These are phyloP conservation scores for Drosophila funebris DNA, from an alignment of 1,140 invertebrate genomes.

Conservation along the genomic window DNA sequence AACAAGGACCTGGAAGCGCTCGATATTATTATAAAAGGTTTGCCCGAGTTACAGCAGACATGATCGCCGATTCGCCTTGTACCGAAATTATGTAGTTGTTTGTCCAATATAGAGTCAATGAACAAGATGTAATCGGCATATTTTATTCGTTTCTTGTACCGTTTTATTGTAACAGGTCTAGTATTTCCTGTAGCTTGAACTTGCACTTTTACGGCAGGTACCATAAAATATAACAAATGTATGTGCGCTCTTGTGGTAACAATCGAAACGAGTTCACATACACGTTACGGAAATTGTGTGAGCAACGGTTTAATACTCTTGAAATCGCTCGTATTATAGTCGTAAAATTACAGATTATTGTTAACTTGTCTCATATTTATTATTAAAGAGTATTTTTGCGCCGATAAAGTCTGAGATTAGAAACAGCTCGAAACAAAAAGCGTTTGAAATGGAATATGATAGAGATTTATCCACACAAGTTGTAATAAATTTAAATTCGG, in stretches of 20 bases:
- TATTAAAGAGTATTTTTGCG: background rate
- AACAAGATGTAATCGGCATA: slow-evolving; percentile 62
- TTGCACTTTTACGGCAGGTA: slow-evolving; percentile 72
- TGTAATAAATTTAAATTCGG: background rate
- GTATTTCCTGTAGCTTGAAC: slow-evolving; percentile 76
- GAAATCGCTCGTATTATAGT: slow-evolving; percentile 1
- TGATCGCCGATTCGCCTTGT: slow-evolving; percentile 33
- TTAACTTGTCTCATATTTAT: background rate
- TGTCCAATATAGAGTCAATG: slow-evolving; percentile 59
- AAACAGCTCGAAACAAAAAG: background rate
- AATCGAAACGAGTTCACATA: slow-evolving; percentile 79
- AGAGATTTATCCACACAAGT: too few relatives aligned
- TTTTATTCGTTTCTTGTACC: slow-evolving; percentile 32
- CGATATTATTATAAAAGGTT: slow-evolving; percentile 91
- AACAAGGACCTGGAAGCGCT: slow-evolving; percentile 90
- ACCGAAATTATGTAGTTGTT: slow-evolving; percentile 38
- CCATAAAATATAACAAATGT: slow-evolving; percentile 38
- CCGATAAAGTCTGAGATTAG: background rate
- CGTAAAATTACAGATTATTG: background rate
- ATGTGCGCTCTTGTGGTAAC: slow-evolving; percentile 19
- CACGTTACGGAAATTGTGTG: slow-evolving; percentile 74
- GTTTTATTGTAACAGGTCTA: slow-evolving; percentile 16
- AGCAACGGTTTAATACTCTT: slow-evolving; percentile 11
- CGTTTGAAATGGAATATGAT: background rate
- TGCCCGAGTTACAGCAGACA: slow-evolving; percentile 84